These are phyloP conservation scores for Drosophila pseudoananassae DNA, from an alignment of 1,140 invertebrate genomes.

Conservation along the genomic window DNA sequence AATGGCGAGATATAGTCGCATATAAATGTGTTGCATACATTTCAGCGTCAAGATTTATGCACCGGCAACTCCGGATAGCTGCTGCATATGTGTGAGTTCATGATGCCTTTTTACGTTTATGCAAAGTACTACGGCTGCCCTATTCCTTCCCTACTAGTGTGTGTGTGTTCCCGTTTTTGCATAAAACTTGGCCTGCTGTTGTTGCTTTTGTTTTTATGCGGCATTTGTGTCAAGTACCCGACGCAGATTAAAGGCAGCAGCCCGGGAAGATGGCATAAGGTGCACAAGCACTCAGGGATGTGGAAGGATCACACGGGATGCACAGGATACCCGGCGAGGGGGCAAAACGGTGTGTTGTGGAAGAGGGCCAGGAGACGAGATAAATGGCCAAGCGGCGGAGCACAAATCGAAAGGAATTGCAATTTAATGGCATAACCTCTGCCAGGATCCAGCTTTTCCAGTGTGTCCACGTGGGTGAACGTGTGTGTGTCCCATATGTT, in stretches of 20 bases:
- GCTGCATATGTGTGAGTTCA: slow-evolving; percentile 63
- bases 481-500: slow-evolving; percentile 35
- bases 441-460: slow-evolving; percentile 35
- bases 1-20: slow-evolving; percentile 22
- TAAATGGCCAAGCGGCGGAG: slow-evolving; percentile 65
- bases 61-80: slow-evolving; percentile 51
- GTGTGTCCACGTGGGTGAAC: too few relatives aligned
- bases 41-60: slow-evolving; percentile 75
- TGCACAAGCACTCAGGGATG: slow-evolving; percentile 14
- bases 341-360: background rate
- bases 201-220: slow-evolving; percentile 69
- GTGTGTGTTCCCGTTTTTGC: slow-evolving; percentile 40
- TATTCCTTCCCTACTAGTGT: background rate
- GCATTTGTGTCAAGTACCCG: slow-evolving; percentile 81
- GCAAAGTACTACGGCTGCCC: slow-evolving; percentile 56
- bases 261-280: slow-evolving; percentile 69
- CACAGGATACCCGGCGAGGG: background rate
- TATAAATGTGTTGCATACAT: slow-evolving; percentile 78
- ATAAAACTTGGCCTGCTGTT: slow-evolving; percentile 57
- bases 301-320: background rate
- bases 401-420: slow-evolving; percentile 79
- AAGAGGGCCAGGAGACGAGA: slow-evolving; percentile 24
- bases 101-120: slow-evolving; percentile 62
- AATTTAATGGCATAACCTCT: slow-evolving; percentile 73
- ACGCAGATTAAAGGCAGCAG: slow-evolving; percentile 77